Conservation (phyloP, 2,113 vertebrate species). For the Antigone vipio region DNA sequence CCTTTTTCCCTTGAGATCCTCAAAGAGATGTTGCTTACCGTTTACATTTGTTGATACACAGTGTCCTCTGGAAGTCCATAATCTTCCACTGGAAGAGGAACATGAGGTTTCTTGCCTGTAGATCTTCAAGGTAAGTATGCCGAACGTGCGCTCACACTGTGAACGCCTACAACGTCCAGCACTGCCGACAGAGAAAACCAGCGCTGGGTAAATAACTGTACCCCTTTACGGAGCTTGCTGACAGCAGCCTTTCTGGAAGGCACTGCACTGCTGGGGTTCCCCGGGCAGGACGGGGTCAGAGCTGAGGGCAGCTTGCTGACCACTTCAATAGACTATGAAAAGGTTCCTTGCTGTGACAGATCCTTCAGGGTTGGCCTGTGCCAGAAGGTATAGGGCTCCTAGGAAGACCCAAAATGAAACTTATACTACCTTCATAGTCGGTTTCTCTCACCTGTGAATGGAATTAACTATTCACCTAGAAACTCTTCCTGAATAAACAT, state of each 20-base stretch:
- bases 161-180: background rate
- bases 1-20: background rate
- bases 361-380: background rate
- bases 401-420: background rate
- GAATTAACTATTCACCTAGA: background rate
- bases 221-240: background rate
- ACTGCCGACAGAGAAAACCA: background rate
- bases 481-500: background rate
- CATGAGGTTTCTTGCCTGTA: background rate
- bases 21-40: background rate
- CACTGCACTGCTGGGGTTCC: background rate
- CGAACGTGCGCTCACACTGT: too few species aligned
- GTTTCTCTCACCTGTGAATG: background rate
- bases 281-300: rapidly evolving
- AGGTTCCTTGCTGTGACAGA: too few species aligned
- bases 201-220: background rate
- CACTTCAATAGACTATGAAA: background rate
- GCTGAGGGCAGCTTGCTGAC: background rate
- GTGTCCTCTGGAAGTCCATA: background rate
- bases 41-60: rapidly evolving
- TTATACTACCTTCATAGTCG: background rate
- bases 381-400: background rate
- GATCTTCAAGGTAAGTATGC: background rate
- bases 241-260: background rate
- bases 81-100: background rate